Conservation (phyloP, 2,888 invertebrate species). For the Prenolepis imparis region DNA sequence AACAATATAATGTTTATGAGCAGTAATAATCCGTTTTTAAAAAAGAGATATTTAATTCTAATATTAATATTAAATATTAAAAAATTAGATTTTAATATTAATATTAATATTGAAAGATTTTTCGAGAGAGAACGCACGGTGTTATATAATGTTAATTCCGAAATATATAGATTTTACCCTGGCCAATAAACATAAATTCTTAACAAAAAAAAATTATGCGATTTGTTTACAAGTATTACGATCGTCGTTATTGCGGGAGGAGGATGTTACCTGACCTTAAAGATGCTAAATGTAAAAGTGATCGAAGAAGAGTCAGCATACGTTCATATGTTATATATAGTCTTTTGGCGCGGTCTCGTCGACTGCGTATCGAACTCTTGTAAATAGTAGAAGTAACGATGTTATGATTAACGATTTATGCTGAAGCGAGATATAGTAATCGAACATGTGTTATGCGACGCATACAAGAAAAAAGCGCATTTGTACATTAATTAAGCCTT, state of each 20-base stretch:
- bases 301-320: neutral
- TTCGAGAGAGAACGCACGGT: neutral
- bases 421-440: slow-evolving; percentile 32
- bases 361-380: slow-evolving; percentile 30
- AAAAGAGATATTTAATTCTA: neutral
- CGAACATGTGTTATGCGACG: slow-evolving; percentile 18
- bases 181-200: neutral
- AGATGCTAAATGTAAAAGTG: slow-evolving; percentile 10
- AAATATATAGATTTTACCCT: neutral
- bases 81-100: neutral
- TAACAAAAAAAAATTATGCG: neutral
- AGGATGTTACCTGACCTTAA: slow-evolving; percentile 33
- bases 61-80: slow-evolving; percentile 18
- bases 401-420: slow-evolving; percentile 43
- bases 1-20: neutral
- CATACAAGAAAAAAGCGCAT: slow-evolving; percentile 35
- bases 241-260: neutral
- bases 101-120: neutral
- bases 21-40: neutral
- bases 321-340: slow-evolving; percentile 21
- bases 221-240: neutral
- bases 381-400: slow-evolving; percentile 43
- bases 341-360: slow-evolving; percentile 30
- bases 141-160: neutral
- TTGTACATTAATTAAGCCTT: slow-evolving; percentile 26